Percentiles rank a stretch among this genome's conserved stretches.
Conservation (phyloP, 2,888 invertebrate genomes). For the Chelonus formosanus region DNA sequence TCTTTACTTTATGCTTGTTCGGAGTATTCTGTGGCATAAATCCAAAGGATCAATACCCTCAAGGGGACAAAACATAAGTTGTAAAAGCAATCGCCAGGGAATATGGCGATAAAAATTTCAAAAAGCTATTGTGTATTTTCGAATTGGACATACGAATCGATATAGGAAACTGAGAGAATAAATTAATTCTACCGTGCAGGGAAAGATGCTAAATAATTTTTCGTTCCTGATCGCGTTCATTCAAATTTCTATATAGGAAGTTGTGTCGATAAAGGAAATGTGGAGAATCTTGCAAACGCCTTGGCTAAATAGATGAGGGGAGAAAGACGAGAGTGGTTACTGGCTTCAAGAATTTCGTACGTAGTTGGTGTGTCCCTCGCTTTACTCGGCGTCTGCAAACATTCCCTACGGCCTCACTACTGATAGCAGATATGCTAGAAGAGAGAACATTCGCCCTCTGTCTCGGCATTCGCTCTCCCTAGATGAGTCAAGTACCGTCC, state of each 20-base stretch:
- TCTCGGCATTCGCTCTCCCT: slow-evolving; percentile 40
- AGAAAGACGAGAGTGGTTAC: slow-evolving; percentile 26
- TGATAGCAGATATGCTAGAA: slow-evolving; percentile 18
- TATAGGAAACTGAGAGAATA: neutral
- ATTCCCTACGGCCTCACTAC: slow-evolving; percentile 40
- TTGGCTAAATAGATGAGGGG: slow-evolving; percentile 11
- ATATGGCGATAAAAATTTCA: slow-evolving; percentile 15
- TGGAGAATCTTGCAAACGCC: slow-evolving; percentile 33
- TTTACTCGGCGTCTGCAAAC: slow-evolving; percentile 38
- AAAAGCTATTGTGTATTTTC: neutral
- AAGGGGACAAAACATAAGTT: slow-evolving; percentile 9
- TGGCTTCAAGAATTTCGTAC: slow-evolving; percentile 40
- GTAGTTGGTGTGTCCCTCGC: slow-evolving; percentile 26
- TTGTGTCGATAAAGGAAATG: slow-evolving; percentile 28
- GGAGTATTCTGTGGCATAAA: slow-evolving; percentile 10
- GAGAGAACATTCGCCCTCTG: slow-evolving; percentile 30
- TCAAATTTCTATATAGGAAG: slow-evolving; percentile 26
- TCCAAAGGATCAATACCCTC: slow-evolving; percentile 22
- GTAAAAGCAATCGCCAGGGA: slow-evolving; percentile 20
- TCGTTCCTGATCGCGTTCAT: slow-evolving; percentile 21
- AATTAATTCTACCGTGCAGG: slow-evolving; percentile 3
- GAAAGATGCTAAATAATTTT: slow-evolving; percentile 19
- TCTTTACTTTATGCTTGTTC: slow-evolving; percentile 2
- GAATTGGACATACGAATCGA: neutral
- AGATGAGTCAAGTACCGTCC: slow-evolving; percentile 35